Evolutionary conservation across 1,140 invertebrate genomes (phyloP).

Genomic region (Solenopsis invicta): DNA sequence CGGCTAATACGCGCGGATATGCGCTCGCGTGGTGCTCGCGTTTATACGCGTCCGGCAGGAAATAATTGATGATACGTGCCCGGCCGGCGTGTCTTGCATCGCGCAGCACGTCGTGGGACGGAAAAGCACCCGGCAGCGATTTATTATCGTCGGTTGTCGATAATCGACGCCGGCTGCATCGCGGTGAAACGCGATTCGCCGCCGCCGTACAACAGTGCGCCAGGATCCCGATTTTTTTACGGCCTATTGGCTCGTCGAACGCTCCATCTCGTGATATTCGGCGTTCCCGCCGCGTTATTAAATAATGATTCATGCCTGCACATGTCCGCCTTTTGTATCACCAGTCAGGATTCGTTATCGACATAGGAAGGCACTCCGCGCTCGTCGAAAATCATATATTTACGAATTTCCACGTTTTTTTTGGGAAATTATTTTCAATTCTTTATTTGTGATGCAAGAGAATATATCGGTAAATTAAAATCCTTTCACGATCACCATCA

Average conservation of each 20-base stretch:
- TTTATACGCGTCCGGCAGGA: constrained; percentile 57
- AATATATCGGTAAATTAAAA: background rate
- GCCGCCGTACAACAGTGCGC: constrained; percentile 12
- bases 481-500: background rate
- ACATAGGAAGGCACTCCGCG: background rate
- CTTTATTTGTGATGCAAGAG: background rate
- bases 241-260: constrained; percentile 69
- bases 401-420: background rate
- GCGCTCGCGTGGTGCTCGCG: background rate
- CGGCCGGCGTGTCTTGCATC: constrained; percentile 63
- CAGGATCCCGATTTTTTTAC: constrained; percentile 67
- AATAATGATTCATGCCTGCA: constrained; percentile 50
- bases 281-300: constrained; percentile 43
- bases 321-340: constrained; percentile 17
- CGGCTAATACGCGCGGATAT: constrained; percentile 20
- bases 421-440: background rate
- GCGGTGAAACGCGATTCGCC: constrained; percentile 64
- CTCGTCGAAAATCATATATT: constrained; percentile 1
- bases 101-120: constrained; percentile 57
- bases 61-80: constrained; percentile 69
- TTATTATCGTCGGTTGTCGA: constrained; percentile 74
- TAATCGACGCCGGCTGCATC: constrained; percentile 71
- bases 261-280: constrained; percentile 39
- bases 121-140: constrained; percentile 55
- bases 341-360: background rate